phyloP scores from a whole-genome alignment of 2,113 vertebrate species.

The Garra rufa region DNA sequence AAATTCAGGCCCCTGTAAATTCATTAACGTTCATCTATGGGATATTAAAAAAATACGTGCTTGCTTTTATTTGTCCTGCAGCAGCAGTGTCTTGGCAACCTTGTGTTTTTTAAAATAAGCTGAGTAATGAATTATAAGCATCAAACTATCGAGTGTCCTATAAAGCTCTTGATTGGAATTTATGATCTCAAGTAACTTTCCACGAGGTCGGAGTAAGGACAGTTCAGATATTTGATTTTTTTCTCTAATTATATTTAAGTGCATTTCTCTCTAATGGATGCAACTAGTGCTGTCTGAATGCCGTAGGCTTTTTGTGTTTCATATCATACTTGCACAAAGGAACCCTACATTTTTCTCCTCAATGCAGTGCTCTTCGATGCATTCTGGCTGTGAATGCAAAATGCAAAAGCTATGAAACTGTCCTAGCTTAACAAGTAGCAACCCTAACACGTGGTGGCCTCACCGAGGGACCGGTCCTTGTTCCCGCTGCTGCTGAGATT shows the following conservation, averaged over 20 bases:
- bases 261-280: slow-evolving; percentile 32
- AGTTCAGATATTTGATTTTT: slow-evolving; percentile 35
- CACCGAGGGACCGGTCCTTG: slow-evolving; percentile 4
- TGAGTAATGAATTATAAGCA: slow-evolving; percentile 41
- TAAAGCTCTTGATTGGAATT: slow-evolving; percentile 46
- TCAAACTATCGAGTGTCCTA: slow-evolving; percentile 40
- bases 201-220: slow-evolving; percentile 36
- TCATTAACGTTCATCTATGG: slow-evolving; percentile 17
- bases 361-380: not conserved
- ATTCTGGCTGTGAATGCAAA: not conserved
- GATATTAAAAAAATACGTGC: slow-evolving; percentile 14
- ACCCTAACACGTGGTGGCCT: not conserved
- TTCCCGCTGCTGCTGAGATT: slow-evolving; percentile 9
- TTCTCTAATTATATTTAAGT: slow-evolving; percentile 37
- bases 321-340: slow-evolving; percentile 1
- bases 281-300: slow-evolving; percentile 33
- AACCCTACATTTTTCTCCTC: not conserved
- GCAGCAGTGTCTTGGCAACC: slow-evolving; percentile 26
- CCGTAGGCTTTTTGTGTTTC: slow-evolving; percentile 14
- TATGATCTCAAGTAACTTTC: slow-evolving; percentile 38
- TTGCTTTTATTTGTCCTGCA: slow-evolving; percentile 28
- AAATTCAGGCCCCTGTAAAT: slow-evolving; percentile 26
- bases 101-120: slow-evolving; percentile 37
- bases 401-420: not conserved
- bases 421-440: slow-evolving; percentile 6